phyloP scores from a whole-genome alignment of 2,797 vertebrate genomes.

The Sphenopsis melanotis region DNA sequence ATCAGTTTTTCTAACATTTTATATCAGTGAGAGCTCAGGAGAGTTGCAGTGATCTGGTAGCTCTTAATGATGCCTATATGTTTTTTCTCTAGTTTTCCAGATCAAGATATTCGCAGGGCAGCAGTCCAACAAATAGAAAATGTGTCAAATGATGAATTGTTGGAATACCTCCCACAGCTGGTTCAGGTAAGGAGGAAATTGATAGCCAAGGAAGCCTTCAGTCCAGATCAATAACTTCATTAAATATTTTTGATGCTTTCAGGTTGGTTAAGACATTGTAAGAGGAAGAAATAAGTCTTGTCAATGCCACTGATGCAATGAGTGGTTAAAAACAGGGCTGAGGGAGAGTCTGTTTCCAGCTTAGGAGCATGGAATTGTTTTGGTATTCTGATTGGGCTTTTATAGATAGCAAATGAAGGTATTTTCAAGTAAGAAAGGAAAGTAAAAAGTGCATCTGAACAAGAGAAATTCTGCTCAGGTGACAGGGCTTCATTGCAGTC shows the following conservation, averaged over 20 bases:
- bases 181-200: constrained; percentile 80
- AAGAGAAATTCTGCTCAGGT: background rate
- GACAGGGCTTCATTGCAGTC: background rate
- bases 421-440: background rate
- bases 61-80: constrained; percentile 16
- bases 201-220: background rate
- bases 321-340: background rate
- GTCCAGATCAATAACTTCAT: constrained; percentile 35
- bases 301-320: background rate
- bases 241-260: constrained; percentile 24
- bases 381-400: background rate
- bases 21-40: background rate
- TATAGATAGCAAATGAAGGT: background rate
- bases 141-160: constrained; percentile 80
- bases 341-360: background rate
- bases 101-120: constrained; percentile 79
- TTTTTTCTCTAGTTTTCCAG: constrained; percentile 81
- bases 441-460: background rate
- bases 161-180: constrained; percentile 85
- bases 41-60: background rate
- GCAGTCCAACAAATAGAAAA: constrained; percentile 81
- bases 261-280: background rate
- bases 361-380: background rate
- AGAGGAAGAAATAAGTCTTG: background rate
- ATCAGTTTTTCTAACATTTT: background rate